Conservation (phyloP, 2,888 invertebrate species). For the Arrhopalites spinosus region DNA sequence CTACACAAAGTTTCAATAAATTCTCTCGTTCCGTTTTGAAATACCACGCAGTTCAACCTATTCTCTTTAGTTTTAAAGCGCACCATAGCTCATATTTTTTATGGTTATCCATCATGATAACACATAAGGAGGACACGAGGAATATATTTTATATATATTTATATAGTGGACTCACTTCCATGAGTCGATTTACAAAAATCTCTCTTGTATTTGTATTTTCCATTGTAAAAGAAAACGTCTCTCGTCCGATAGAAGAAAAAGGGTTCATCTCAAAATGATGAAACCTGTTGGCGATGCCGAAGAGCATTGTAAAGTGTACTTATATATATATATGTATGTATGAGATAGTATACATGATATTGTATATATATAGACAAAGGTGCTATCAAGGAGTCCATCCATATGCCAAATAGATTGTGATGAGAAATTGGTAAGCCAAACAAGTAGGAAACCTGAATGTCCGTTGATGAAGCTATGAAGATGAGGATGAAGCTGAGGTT, state of each 20-base stretch:
- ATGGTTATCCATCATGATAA: background rate
- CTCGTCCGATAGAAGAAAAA: background rate
- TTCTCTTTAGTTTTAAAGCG: too few relatives aligned
- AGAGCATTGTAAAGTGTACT: too few relatives aligned
- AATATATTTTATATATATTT: too few relatives aligned
- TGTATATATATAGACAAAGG: background rate
- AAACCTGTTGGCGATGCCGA: background rate
- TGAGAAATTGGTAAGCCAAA: slow-evolving; percentile 38
- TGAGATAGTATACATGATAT: background rate
- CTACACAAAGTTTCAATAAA: too few relatives aligned
- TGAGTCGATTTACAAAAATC: too few relatives aligned
- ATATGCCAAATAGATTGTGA: slow-evolving; percentile 17
- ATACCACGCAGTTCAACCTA: too few relatives aligned
- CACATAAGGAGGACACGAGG: background rate
- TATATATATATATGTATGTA: background rate
- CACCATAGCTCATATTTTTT: too few relatives aligned
- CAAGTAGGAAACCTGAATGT: slow-evolving; percentile 40
- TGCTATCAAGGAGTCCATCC: slow-evolving; percentile 5
- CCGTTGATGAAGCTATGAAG: background rate
- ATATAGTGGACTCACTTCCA: too few relatives aligned
- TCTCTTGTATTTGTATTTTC: too few relatives aligned
- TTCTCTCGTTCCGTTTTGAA: too few relatives aligned
- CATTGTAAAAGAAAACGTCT: background rate
- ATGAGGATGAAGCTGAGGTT: background rate
- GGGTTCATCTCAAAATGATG: background rate